Evolutionary conservation across 2,797 vertebrate genomes (phyloP), one percentile per base, ranked within the genome.

Genomic region (Rhinophrynus dorsalis): DNA sequence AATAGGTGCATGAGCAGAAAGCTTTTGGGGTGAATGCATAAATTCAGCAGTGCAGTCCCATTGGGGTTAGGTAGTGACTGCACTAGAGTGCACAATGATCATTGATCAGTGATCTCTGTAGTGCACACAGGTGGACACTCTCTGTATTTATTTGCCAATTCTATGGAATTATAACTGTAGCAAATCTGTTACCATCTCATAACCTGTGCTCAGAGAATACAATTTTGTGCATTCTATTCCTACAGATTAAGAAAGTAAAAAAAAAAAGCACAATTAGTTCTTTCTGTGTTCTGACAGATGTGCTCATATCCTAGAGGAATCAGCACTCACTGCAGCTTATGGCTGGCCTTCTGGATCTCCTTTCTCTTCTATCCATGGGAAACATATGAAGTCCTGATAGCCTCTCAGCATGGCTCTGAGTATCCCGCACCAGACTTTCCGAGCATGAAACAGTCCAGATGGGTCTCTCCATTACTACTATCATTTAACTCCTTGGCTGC

Each of bases 181-280:
- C 13, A 38, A 38, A 13, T 15, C 13, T 38, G 37, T n/a, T n/a
- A n/a, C n/a, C n/a, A n/a, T n/a, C n/a, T n/a, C n/a, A n/a, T n/a
- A n/a, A n/a, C n/a, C n/a, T n/a, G n/a, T n/a, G 50, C 65, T 78
- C 33, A 38, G 8, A 33, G 30, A 33, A 11, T 11, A 33, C 30
- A 33, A 5, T 13, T 23, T 8, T 2, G 2, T 45, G 10, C 44
- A 20, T 47, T 47, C 17, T 23, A 30, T 26, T 29, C 18, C 17
- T 64, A 33, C 5, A 15, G 35, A n/a, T 29, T 30, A 48, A 21
- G 21, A 40, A n/a, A 57, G 18, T 18, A 10, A 30, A n/a, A 32
- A 51, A 52, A 24, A 15, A 44, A 13, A 38, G 37, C 33, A 18
- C 47, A 21, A 51, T 24, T 13, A 51, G 10, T 33, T 66, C 35